Evolutionary conservation across 2,888 invertebrate species (phyloP).

Genomic region (Argynnis bischoffii): DNA sequence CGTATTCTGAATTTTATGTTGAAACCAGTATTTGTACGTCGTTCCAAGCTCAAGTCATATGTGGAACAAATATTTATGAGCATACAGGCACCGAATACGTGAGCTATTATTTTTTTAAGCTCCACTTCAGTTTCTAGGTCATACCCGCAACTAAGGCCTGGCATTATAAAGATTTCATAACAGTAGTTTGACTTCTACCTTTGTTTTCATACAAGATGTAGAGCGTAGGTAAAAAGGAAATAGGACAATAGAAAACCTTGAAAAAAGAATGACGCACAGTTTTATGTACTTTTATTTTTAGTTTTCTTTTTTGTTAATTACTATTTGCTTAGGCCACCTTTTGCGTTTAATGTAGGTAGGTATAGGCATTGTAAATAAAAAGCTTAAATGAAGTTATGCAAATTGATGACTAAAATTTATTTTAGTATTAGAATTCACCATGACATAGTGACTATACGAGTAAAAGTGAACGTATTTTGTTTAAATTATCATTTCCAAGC

Average conservation of each 20-base stretch:
- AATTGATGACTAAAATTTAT: no score
- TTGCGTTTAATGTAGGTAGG: neutral
- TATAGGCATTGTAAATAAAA: neutral
- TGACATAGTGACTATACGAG: no score
- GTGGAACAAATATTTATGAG: conserved; percentile 41
- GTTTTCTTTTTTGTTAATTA: neutral
- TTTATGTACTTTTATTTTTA: conserved; percentile 17
- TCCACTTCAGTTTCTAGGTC: conserved; percentile 38
- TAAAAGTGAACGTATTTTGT: no score
- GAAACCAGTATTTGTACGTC: conserved; percentile 36
- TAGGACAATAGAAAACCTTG: conserved; percentile 34
- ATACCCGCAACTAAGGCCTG: conserved; percentile 35
- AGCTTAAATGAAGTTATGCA: no score
- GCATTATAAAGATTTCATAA: conserved; percentile 39
- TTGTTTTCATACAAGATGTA: conserved; percentile 33
- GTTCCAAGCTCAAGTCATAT: conserved; percentile 37
- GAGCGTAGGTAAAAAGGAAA: conserved; percentile 26
- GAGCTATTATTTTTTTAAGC: conserved; percentile 39
- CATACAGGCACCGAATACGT: conserved; percentile 36
- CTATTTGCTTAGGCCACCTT: neutral
- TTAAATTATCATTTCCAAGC: neutral
- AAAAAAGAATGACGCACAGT: conserved; percentile 24
- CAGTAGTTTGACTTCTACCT: conserved; percentile 37
- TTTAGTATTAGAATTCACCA: no score
- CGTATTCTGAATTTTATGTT: conserved; percentile 37